These are phyloP conservation scores for Pomatostomus ruficeps DNA, from an alignment of 2,113 vertebrate species.

Conservation along the genomic window DNA sequence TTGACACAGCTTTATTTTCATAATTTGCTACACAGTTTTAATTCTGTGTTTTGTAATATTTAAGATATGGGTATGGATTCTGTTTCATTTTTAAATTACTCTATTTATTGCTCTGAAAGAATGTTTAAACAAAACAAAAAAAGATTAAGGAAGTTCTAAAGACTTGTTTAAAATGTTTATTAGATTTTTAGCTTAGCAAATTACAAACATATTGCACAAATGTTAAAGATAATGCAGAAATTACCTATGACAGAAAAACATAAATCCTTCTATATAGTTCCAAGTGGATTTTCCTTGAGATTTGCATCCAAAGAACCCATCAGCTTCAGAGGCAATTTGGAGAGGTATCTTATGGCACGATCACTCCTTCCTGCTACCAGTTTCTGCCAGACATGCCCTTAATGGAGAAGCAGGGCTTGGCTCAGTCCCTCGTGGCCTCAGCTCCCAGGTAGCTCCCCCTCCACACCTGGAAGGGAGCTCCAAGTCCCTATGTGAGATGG, in stretches of 20 bases:
- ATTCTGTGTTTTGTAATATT: not conserved
- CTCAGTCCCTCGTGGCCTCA: not conserved
- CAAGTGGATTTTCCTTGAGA: not conserved
- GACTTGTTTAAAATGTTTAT: not conserved
- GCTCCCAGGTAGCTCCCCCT: not conserved
- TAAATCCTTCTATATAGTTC: not conserved
- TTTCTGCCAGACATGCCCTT: not conserved
- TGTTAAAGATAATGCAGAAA: not conserved
- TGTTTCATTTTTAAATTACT: not conserved
- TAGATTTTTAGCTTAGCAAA: not conserved
- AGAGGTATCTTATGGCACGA: not conserved
- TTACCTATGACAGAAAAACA: not conserved
- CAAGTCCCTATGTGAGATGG: not conserved
- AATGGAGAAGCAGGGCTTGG: not conserved
- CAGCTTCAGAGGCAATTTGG: not conserved
- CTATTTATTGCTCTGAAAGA: not conserved
- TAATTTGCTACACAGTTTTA: not conserved
- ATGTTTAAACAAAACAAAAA: not conserved
- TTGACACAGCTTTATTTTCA: not conserved
- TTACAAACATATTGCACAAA: not conserved
- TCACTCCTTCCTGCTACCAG: not conserved
- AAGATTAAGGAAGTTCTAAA: not conserved
- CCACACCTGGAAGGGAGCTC: not conserved
- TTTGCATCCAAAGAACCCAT: not conserved
- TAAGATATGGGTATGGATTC: not conserved